Conservation (phyloP, 2,113 vertebrate genomes). For the Conger conger region DNA sequence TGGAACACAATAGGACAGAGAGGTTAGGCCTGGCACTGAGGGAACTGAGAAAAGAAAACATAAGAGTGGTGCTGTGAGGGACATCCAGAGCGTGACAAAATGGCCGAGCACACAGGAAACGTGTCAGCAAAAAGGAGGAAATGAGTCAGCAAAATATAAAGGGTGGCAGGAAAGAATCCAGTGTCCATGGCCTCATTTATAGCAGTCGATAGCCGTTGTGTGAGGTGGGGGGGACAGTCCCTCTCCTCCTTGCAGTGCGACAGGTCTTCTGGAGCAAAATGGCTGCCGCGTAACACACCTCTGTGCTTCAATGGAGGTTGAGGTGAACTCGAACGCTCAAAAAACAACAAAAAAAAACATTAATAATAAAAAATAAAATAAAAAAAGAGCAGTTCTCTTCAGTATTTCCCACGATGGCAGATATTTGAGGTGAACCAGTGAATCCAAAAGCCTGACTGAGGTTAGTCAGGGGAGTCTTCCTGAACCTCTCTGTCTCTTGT, state of each 20-base stretch:
- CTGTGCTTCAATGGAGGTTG: no score
- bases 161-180: not conserved
- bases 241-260: not conserved
- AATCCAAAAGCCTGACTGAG: not conserved
- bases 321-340: not conserved
- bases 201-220: not conserved
- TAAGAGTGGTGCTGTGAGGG: not conserved
- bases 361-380: not conserved
- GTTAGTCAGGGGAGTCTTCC: not conserved
- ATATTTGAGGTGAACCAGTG: not conserved
- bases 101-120: not conserved
- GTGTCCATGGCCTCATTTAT: not conserved
- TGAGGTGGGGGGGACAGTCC: not conserved
- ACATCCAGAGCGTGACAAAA: not conserved
- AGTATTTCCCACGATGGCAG: not conserved
- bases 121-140: not conserved
- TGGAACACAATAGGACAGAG: conserved; percentile 53
- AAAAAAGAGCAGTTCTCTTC: no score
- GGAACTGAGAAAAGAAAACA: not conserved
- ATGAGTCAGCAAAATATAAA: not conserved
- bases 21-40: conserved; percentile 20
- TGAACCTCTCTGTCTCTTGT: not conserved
- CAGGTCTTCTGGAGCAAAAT: no score
- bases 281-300: no score
- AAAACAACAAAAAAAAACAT: not conserved